Base-by-base conservation (phyloP, 2,797 vertebrate species). In the Rhynchonycteris naso region DNA sequence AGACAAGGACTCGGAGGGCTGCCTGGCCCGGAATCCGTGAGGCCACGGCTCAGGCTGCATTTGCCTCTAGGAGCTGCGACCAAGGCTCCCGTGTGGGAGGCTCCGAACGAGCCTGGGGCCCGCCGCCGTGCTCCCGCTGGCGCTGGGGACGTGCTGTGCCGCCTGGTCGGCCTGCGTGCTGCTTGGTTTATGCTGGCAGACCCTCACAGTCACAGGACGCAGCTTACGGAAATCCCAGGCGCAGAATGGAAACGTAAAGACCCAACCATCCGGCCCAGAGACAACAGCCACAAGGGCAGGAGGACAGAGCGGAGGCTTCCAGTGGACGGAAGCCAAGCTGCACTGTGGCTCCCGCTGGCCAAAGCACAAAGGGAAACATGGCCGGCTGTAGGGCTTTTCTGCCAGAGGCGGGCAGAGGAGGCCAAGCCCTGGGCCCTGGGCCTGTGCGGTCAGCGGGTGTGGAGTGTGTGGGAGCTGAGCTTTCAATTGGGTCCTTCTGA, bases 11-110 rank as follows among this genome's bases (percentile, higher is more conserved):
- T 71, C 15, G 12, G 93, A 97, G 93, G 93, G 89, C 68, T 1
- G 56, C 93, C 97, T 86, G 94, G 96, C 92, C 96, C 90, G 58
- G 96, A 95, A 96, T 90, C 81, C 72, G 58, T 11, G 16, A 79
- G 93, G 76, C 8, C 3, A 91, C 83, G 68, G 90, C 59, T 50
- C 11, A 12, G 35, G 52, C 93, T 54, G 63, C 16, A 18, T 50
- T 15, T 38, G 80, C 59, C 66, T 38, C 69, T 1, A 8, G 68
- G 24, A 19, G 63, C 52, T 0, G 18, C 75, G 59, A 81, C 71
- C 65, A 74, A 78, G 89, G 38, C 52, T 59, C 33, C 12, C 7
- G 1, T 9, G 33, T 0, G 1, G 61, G 14, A 10, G 33, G 65
- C 74, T 3, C 56, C 78, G 80, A 24, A 33, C 0, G 0, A 15